Percentiles rank a stretch among this genome's conserved stretches.
Conservation (phyloP, 2,797 vertebrate genomes). For the Sitta carolinensis region DNA sequence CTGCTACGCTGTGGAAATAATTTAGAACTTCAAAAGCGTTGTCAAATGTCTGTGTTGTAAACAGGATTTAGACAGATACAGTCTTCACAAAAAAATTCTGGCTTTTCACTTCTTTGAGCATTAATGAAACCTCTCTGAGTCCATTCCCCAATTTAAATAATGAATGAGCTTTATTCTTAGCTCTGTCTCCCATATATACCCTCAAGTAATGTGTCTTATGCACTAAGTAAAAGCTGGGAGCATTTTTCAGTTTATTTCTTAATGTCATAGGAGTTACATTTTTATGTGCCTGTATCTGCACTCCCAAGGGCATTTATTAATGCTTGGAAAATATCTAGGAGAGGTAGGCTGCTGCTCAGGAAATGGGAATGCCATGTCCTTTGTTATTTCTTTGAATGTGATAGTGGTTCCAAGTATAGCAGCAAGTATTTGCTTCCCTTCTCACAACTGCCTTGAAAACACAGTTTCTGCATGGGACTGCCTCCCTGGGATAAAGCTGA, state of each 20-base stretch:
- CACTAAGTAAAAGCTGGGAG: neutral
- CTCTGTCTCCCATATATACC: neutral
- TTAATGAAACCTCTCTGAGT: constrained; percentile 39
- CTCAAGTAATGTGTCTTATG: neutral
- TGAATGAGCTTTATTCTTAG: constrained; percentile 40
- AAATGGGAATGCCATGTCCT: neutral
- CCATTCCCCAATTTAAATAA: constrained; percentile 54
- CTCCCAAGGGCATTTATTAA: neutral
- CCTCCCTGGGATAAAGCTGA: neutral
- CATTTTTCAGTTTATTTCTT: neutral
- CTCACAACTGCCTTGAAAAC: neutral
- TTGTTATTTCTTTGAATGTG: neutral
- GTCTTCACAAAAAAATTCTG: neutral
- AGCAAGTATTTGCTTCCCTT: neutral
- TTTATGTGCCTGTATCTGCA: neutral
- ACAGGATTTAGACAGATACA: constrained; percentile 32
- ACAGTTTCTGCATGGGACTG: neutral
- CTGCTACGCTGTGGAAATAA: neutral
- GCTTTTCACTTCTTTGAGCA: constrained; percentile 26
- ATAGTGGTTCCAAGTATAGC: neutral
- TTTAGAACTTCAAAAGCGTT: constrained; percentile 27
- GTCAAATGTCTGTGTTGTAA: constrained; percentile 25
- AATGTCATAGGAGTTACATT: neutral
- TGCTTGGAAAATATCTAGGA: neutral
- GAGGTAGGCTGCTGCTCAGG: neutral